Evolutionary conservation across 2,797 vertebrate genomes (phyloP), one percentile per base, ranked within the genome.

Genomic region (Pseudotriccus pelzelni): DNA sequence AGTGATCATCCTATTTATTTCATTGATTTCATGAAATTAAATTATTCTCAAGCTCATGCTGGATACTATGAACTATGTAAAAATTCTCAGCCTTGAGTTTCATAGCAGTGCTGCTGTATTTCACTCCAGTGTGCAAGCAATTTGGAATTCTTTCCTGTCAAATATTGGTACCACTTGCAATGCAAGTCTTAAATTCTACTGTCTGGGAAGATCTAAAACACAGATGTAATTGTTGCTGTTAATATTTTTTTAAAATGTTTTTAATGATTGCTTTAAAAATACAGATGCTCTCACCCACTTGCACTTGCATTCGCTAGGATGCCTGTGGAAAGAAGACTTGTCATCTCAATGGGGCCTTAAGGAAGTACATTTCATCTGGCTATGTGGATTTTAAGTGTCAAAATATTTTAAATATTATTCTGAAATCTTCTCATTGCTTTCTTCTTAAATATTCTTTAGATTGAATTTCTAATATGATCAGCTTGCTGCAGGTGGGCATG

Each of bases 121-220:
- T 93, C 19, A 6, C 39, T 62, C 15, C 67, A 95, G 28, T 6
- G 7, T 41, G 11, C 37, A 92, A 79, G 73, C 41, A 76, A 82
- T 66, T 86, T 92, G 88, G 50, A 87, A 50, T 76, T 91, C 44
- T 36, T 94, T 93, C 47, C 36, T 67, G 81, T 34, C 1, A 6
- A 93, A 58, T 86, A 55, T 21, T 77, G 32, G 9, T 87, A 60
- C 55, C 49, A 84, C 47, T 96, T 95, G 66, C 77, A 90, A 85
- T 32, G 79, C 37, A 93, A 74, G 72, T 46, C 62, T 94, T 94
- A 59, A 94, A 66, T 20, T 59, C 8, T 69, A 41, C 37, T 87
- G 13, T 62, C 52, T 79, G 64, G 66, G 90, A 74, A 96, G 47
- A 70, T 27, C 72, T 95, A 41, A 86, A 97, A 96, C 21, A 3